Evolutionary conservation across 2,888 invertebrate species (phyloP).

Genomic region (Oscheius sp.): DNA sequence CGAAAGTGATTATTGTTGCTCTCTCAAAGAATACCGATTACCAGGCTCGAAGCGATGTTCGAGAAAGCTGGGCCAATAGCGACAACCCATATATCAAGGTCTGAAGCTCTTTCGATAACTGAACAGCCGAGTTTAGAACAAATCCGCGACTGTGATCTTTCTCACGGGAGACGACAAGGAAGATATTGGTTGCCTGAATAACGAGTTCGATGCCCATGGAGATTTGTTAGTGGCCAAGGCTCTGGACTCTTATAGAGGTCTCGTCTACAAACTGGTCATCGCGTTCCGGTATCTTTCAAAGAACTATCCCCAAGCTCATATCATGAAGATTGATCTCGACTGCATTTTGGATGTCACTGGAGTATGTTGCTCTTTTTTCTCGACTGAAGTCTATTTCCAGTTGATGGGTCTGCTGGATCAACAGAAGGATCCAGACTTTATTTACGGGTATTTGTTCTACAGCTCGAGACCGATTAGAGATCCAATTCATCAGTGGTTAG

Average conservation of each 20-base stretch:
- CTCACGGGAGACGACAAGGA: background rate
- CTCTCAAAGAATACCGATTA: no score
- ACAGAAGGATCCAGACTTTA: no score
- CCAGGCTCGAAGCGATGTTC: no score
- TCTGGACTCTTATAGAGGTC: conserved; percentile 15
- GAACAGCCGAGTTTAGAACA: background rate
- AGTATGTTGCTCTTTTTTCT: background rate
- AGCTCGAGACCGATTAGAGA: no score
- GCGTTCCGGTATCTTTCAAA: conserved; percentile 1
- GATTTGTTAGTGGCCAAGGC: conserved; percentile 6
- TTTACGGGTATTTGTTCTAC: no score
- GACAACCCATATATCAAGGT: no score
- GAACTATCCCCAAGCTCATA: conserved; percentile 11
- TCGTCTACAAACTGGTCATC: conserved; percentile 26
- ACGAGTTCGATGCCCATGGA: background rate
- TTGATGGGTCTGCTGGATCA: no score
- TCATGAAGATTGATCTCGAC: conserved; percentile 13
- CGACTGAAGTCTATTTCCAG: no score
- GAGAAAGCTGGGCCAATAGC: no score
- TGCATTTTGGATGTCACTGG: background rate
- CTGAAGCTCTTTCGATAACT: no score
- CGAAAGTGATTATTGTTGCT: no score
- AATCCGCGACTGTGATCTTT: background rate
- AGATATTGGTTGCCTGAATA: conserved; percentile 1
- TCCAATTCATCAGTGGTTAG: no score